Evolutionary conservation across 2,888 invertebrate genomes (phyloP), one percentile per base, ranked within the genome.

Genomic region (Pecten maximus): DNA sequence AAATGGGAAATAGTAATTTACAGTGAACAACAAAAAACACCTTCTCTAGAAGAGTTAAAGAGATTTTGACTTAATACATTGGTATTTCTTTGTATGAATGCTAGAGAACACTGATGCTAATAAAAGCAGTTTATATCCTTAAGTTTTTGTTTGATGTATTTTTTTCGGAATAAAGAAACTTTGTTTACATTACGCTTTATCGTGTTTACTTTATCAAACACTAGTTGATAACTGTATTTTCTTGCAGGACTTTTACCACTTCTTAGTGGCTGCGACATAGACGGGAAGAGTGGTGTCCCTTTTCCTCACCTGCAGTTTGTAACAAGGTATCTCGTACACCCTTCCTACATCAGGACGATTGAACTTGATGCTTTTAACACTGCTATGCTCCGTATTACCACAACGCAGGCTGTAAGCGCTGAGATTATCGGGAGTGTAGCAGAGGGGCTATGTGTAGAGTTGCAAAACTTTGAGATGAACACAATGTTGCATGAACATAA

Each of bases 201-300:
- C 35, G 0, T 74, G 8, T 74, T 74, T 10, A 35, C 10, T 2
- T 35, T 8, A 74, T 2, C 28, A 28, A n/a, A 10, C 74, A 35
- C 23, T 74, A 35, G 74, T 28, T 74, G 28, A 74, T 74, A 74
- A 12, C 0, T 74, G 74, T 74, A 16, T 74, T 74, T 28, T 74
- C 74, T 74, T 74, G 28, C 74, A 74, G 74, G 74, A 35, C 35
- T 6, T 74, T 74, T 35, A 28, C 74, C 28, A 0, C 35, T 74
- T 3, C 74, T 74, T 74, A 74, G 74, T 74, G 74, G 74, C 28
- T 74, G 74, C 35, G 74, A 74, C 74, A 74, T 74, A 4, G 74
- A 74, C 15, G 12, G 35, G 74, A 4, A 28, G 35, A 74, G 74
- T 74, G 74, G 74, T 74, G 35, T 74, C 74, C 74, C 74, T 15